Conservation (phyloP, 2,113 vertebrate genomes). For the Gymnogyps californianus region DNA sequence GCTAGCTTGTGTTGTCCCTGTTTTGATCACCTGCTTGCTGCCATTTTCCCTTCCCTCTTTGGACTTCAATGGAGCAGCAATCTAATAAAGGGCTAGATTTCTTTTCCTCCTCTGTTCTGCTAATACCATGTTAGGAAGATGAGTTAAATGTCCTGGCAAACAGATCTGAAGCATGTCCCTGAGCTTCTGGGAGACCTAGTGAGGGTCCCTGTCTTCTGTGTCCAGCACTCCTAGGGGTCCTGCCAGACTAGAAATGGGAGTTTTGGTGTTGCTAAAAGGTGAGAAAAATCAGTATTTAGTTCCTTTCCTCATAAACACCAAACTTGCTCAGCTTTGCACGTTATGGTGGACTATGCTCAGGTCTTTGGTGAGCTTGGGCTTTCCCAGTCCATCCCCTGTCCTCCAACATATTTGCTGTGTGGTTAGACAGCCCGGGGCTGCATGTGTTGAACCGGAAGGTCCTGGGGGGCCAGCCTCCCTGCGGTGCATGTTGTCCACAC, state of each 20-base stretch:
- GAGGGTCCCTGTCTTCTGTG: neutral
- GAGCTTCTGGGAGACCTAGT: neutral
- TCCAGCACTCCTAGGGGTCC: neutral
- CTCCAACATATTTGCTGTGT: neutral
- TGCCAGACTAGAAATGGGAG: neutral
- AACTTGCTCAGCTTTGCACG: neutral
- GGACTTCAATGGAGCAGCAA: neutral
- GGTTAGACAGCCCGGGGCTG: neutral
- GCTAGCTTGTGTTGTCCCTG: neutral
- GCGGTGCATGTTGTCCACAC: rapidly evolving
- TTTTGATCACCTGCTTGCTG: neutral
- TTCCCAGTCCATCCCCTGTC: neutral
- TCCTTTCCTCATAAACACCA: neutral
- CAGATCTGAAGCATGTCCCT: neutral
- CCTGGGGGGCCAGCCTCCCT: neutral
- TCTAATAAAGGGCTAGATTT: neutral
- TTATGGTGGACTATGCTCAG: neutral
- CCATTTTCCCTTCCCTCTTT: neutral
- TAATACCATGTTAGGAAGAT: neutral
- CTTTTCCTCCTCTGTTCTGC: neutral
- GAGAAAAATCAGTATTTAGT: neutral
- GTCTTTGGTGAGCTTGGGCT: neutral
- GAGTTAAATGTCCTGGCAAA: neutral
- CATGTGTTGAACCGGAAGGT: neutral
- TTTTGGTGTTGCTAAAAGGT: neutral